Percentiles rank a stretch among this genome's conserved stretches.
Evolutionary conservation across 1,140 invertebrate genomes (phyloP).

Genomic region (Melanaphis sacchari): DNA sequence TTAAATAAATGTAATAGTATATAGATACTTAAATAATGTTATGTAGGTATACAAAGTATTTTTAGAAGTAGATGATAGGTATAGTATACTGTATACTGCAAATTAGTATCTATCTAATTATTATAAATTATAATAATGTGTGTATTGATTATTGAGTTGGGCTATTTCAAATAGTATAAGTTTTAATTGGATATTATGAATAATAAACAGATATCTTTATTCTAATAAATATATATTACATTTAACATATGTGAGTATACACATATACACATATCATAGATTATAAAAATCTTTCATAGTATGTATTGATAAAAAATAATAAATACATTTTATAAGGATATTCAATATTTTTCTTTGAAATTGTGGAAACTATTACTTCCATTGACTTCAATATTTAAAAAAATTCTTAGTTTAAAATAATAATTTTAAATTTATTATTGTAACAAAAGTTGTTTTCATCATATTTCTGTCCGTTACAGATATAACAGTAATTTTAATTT

Average conservation of each 20-base stretch:
- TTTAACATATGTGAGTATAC: too few species aligned
- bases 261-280: not conserved
- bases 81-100: too few species aligned
- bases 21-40: not conserved
- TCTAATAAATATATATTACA: too few species aligned
- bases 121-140: too few species aligned
- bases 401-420: not conserved
- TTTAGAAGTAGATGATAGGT: not conserved
- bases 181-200: not conserved
- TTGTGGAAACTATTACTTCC: not conserved
- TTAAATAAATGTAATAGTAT: not conserved
- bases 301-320: not conserved
- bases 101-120: too few species aligned
- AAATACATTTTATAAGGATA: not conserved
- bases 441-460: not conserved
- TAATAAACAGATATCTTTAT: too few species aligned
- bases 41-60: not conserved
- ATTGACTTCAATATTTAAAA: not conserved
- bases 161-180: not conserved
- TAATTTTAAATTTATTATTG: not conserved
- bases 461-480: not conserved
- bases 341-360: not conserved
- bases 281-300: not conserved
- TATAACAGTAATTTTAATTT: not conserved
- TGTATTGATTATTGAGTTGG: too few species aligned